These are phyloP conservation scores for Cheilinus undulatus DNA, from an alignment of 2,113 vertebrate genomes.

Conservation along the genomic window DNA sequence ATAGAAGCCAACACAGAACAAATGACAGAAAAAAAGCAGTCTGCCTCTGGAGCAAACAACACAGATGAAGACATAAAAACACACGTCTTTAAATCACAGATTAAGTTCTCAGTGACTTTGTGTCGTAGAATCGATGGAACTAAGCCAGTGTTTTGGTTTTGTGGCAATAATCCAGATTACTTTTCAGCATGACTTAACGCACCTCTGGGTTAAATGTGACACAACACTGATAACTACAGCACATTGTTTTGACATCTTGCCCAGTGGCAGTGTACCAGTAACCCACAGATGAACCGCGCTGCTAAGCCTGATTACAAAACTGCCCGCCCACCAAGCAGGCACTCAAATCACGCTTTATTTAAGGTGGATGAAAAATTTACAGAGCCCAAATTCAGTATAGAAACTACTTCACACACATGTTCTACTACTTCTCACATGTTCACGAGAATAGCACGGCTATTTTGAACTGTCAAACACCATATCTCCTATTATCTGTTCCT, in stretches of 20 bases:
- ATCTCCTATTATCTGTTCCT: slow-evolving; percentile 47
- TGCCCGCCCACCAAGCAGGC: slow-evolving; percentile 16
- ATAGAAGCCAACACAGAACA: not conserved
- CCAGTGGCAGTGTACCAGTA: slow-evolving; percentile 65
- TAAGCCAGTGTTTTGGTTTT: slow-evolving; percentile 44
- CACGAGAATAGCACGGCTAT: slow-evolving; percentile 34
- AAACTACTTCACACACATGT: slow-evolving; percentile 15
- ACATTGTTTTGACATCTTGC: slow-evolving; percentile 52
- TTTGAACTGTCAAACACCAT: slow-evolving; percentile 46
- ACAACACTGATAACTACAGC: slow-evolving; percentile 25
- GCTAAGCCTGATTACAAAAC: slow-evolving; percentile 67
- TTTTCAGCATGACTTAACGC: slow-evolving; percentile 60
- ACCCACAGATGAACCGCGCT: slow-evolving; percentile 72
- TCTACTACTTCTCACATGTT: too few species aligned
- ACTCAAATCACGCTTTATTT: slow-evolving; percentile 30
- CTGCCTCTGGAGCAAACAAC: not conserved
- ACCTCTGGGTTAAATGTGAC: slow-evolving; percentile 69
- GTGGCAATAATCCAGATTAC: slow-evolving; percentile 66
- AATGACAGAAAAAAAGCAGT: not conserved
- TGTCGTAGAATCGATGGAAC: not conserved
- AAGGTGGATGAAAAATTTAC: slow-evolving; percentile 1
- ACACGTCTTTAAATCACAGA: slow-evolving; percentile 38
- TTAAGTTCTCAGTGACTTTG: slow-evolving; percentile 27
- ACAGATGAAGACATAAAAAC: slow-evolving; percentile 5
- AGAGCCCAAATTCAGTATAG: slow-evolving; percentile 18